Percentiles rank a stretch among this genome's conserved stretches.
phyloP scores from a whole-genome alignment of 2,113 vertebrate species.

The Herpailurus yagouaroundi region DNA sequence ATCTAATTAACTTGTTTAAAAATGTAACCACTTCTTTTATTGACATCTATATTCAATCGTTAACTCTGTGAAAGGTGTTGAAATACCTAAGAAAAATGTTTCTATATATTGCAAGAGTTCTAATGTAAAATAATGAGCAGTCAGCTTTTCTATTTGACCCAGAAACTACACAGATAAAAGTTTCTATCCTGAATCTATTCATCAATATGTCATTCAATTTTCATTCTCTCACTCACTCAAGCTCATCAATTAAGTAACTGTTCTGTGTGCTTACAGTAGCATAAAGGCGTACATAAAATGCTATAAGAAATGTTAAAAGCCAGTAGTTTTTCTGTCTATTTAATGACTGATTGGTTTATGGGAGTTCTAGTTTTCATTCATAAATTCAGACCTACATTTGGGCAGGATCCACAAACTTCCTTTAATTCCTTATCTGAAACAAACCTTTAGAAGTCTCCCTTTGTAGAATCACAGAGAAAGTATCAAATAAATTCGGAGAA shows the following conservation, averaged over 20 bases:
- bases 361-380: neutral
- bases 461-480: neutral
- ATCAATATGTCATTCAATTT: neutral
- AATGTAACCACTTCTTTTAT: neutral
- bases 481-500: neutral
- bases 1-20: neutral
- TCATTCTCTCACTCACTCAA: neutral
- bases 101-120: neutral
- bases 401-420: neutral
- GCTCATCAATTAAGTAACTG: neutral
- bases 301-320: constrained; percentile 9
- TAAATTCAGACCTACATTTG: neutral
- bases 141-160: neutral
- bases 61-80: neutral
- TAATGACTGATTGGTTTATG: neutral
- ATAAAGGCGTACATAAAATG: neutral
- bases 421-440: neutral
- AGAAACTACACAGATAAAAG: neutral
- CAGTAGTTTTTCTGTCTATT: neutral
- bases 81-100: neutral
- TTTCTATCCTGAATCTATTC: neutral
- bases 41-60: neutral
- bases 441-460: neutral
- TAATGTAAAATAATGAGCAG: neutral
- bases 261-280: neutral